Evolutionary conservation across 2,888 invertebrate genomes (phyloP).

Genomic region (Oscheius onirici): DNA sequence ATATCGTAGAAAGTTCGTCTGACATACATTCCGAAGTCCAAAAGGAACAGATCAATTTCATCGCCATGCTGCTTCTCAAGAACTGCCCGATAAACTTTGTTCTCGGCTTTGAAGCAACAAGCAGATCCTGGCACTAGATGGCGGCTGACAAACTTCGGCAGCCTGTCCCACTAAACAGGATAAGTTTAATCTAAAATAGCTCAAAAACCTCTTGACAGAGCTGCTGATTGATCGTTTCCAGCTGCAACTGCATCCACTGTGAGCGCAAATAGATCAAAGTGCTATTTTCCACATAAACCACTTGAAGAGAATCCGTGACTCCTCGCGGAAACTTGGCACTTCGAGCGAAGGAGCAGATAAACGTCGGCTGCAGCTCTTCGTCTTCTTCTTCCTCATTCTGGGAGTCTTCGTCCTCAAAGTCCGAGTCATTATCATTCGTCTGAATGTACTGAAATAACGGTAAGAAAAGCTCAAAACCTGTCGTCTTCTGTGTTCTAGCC

Average conservation of each 20-base stretch:
- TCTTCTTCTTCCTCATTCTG: neutral
- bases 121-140: neutral
- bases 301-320: neutral
- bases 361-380: constrained; percentile 2
- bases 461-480: constrained; percentile 1
- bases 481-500: constrained; percentile 19
- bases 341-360: constrained; percentile 6
- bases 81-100: neutral
- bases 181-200: neutral
- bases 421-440: constrained; percentile 25
- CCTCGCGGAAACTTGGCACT: neutral
- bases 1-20: neutral
- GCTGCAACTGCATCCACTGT: constrained; percentile 2
- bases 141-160: neutral
- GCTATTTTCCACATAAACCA: constrained; percentile 18
- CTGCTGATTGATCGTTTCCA: neutral
- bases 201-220: neutral
- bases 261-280: constrained; percentile 17
- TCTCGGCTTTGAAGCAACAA: neutral
- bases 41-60: neutral
- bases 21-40: constrained; percentile 18
- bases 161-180: constrained; percentile 4
- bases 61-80: neutral
- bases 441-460: neutral
- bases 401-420: constrained; percentile 12